These are phyloP conservation scores for Urocolius indicus DNA, from an alignment of 2,113 vertebrate species.

Conservation along the genomic window DNA sequence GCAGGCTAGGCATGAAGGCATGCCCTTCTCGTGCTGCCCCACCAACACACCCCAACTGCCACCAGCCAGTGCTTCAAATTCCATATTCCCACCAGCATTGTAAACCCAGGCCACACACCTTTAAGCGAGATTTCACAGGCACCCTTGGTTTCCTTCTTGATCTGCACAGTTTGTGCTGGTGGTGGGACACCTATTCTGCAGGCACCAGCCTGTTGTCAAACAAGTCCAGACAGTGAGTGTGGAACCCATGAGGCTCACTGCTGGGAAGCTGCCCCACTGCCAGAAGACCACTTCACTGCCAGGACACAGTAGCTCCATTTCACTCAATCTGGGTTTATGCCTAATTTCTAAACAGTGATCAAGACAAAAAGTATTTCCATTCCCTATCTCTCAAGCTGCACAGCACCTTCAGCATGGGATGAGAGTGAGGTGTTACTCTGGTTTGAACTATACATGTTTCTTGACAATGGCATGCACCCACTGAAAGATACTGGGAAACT, in stretches of 20 bases:
- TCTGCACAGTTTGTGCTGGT: too few species aligned
- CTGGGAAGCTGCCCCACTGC: background rate
- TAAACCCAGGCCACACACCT: background rate
- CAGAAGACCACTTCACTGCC: background rate
- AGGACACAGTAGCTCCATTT: background rate
- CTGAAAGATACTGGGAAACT: background rate
- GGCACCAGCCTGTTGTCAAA: background rate
- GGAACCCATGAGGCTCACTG: background rate
- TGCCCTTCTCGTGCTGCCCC: rapidly evolving
- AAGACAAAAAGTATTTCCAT: background rate
- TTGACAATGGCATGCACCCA: background rate
- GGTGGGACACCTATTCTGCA: background rate
- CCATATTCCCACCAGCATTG: background rate
- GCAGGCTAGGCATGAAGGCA: background rate
- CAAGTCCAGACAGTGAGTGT: rapidly evolving
- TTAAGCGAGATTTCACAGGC: background rate
- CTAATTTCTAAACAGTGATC: background rate
- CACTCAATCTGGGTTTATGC: background rate
- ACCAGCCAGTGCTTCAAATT: background rate
- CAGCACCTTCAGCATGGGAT: background rate
- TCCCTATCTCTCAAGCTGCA: background rate
- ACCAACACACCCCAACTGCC: background rate
- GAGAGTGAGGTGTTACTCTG: background rate
- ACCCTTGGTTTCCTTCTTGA: background rate
- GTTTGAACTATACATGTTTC: background rate